phyloP scores from a whole-genome alignment of 2,797 vertebrate genomes.

The Lacerta agilis region DNA sequence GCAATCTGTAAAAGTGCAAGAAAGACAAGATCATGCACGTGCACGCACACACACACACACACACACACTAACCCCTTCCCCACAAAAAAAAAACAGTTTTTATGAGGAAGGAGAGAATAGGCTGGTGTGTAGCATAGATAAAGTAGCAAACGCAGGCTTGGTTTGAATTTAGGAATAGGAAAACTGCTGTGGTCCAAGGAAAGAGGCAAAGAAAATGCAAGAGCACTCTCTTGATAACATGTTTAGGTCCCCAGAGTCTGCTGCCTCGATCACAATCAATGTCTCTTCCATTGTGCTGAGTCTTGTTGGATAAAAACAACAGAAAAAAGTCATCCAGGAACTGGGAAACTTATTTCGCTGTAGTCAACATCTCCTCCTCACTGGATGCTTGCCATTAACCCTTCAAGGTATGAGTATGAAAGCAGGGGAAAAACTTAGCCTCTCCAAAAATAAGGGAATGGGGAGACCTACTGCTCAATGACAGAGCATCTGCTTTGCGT shows the following conservation, averaged over 20 bases:
- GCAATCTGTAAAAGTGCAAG: slow-evolving; percentile 5
- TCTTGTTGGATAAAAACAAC: slow-evolving; percentile 32
- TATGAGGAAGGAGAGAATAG: background rate
- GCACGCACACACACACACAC: rapidly evolving
- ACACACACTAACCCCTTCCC: background rate
- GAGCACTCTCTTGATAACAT: slow-evolving; percentile 48
- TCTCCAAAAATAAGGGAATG: background rate
- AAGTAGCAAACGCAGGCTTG: background rate
- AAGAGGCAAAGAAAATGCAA: slow-evolving; percentile 41
- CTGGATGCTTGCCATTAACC: background rate
- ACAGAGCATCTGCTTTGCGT: too few species aligned
- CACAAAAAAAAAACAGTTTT: background rate
- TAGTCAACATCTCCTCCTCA: slow-evolving; percentile 5
- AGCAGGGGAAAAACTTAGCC: background rate
- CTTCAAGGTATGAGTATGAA: background rate
- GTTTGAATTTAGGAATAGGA: background rate
- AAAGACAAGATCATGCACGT: background rate
- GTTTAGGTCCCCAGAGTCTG: slow-evolving; percentile 7
- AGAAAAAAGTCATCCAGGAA: slow-evolving; percentile 22
- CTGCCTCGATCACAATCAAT: slow-evolving; percentile 22
- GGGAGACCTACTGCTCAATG: too few species aligned
- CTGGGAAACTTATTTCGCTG: slow-evolving; percentile 15
- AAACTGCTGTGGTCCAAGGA: slow-evolving; percentile 11
- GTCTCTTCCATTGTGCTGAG: slow-evolving; percentile 25
- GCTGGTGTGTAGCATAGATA: background rate